phyloP scores from a whole-genome alignment of 2,888 invertebrate species.

The Apoda limacodes region DNA sequence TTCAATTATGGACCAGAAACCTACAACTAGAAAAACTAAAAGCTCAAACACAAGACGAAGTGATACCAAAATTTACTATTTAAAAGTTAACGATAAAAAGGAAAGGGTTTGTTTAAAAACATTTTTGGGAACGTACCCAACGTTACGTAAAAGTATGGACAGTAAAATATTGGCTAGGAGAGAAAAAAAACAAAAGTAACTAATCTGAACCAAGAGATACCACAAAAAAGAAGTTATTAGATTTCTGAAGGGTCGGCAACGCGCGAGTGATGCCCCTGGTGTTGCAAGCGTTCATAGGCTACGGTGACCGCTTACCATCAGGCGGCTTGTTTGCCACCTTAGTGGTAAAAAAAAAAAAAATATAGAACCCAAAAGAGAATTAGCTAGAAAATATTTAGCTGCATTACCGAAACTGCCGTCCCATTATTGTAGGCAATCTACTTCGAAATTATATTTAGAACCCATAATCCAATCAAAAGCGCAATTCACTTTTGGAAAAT shows the following conservation, averaged over 20 bases:
- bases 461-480: no score
- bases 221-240: slow-evolving; percentile 22
- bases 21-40: slow-evolving; percentile 12
- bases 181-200: slow-evolving; percentile 12
- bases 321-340: no score
- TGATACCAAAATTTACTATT: slow-evolving; percentile 19
- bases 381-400: no score
- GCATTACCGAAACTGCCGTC: no score
- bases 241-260: no score
- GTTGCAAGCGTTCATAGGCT: no score
- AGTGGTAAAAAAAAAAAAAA: no score
- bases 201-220: slow-evolving; percentile 15
- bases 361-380: no score
- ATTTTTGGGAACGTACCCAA: slow-evolving; percentile 13
- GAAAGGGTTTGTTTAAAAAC: slow-evolving; percentile 16
- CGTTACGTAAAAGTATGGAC: slow-evolving; percentile 16
- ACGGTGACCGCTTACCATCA: no score
- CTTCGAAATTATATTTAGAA: no score
- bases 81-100: slow-evolving; percentile 18
- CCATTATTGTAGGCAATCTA: no score
- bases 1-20: slow-evolving; percentile 13
- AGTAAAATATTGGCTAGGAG: slow-evolving; percentile 15
- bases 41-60: slow-evolving; percentile 14
- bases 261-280: no score
- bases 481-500: slow-evolving; percentile 11